Base-by-base conservation (phyloP, 2,797 vertebrate species). In the Danio albolineatus region DNA sequence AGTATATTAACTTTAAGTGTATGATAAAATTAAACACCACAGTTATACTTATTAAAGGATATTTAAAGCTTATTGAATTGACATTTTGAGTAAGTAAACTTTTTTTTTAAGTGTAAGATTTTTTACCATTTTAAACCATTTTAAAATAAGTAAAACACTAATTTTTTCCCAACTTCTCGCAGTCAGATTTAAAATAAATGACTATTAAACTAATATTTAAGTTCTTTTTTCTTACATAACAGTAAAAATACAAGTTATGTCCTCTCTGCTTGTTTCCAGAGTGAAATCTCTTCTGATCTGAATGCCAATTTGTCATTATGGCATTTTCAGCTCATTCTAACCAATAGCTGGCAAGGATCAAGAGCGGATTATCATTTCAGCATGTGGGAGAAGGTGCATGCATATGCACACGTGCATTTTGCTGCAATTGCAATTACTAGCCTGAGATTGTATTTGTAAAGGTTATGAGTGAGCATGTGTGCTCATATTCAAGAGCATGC, bases 311-410 rank as follows among this genome's bases (percentile, higher is more conserved):
- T 44, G 44, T 86, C 78, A 70, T 72, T 81, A 54, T 41, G 66
- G 28, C 13, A 46, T 82, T 67, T 80, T 80, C 61, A 76, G 67
- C 74, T 87, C 82, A 78, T 84, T 89, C 71, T 85, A 41, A 88
- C 85, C 87, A 85, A 90, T 85, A 88, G 80, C 82, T 76, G 74
- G 71, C 66, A 78, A 21, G 83, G 89, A 90, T 92, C 89, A 91
- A 67, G 28, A 74, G 61, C 57, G 85, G 89, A 92, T 92, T 91
- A 91, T 65, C 60, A 51, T 36, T 53, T 84, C 62, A 78, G 66
- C 81, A 36, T 76, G 69, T 79, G 67, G 17, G 56, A 56, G 46
- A 41, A 38, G 59, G 19, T 80, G 73, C 48, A 16, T 17, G 44
- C 60, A 49, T 70, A 17, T 62, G 54, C 44, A 46, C 7, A 46